Evolutionary conservation across 2,888 invertebrate genomes (phyloP).

Genomic region (Callosobruchus maculatus): DNA sequence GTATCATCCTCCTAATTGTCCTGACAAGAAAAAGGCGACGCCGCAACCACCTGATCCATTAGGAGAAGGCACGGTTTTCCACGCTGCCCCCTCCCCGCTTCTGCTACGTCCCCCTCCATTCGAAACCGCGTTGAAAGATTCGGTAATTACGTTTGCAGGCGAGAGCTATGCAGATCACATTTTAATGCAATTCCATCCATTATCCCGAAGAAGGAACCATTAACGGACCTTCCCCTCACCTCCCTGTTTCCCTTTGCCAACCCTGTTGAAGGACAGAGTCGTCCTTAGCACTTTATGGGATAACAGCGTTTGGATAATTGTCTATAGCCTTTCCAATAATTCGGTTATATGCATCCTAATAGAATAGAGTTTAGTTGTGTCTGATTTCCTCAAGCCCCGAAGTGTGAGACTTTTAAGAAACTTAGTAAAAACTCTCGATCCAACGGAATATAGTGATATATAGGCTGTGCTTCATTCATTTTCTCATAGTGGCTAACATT

Average conservation of each 20-base stretch:
- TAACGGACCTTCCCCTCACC: constrained; percentile 46
- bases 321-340: no score
- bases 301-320: no score
- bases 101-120: constrained; percentile 24
- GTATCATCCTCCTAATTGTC: constrained; percentile 37
- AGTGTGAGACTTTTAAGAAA: no score
- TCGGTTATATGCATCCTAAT: no score
- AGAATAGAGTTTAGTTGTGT: no score
- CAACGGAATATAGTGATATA: no score
- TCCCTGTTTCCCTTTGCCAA: background rate
- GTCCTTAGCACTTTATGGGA: background rate
- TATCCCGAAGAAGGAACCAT: constrained; percentile 50
- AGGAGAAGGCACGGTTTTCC: constrained; percentile 23
- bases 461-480: no score
- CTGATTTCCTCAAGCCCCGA: no score
- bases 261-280: background rate
- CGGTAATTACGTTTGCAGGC: constrained; percentile 45
- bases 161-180: constrained; percentile 53
- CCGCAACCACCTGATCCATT: constrained; percentile 43
- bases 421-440: no score
- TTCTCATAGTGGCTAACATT: no score
- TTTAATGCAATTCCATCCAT: constrained; percentile 55
- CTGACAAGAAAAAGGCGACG: constrained; percentile 41
- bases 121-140: constrained; percentile 42
- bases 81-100: constrained; percentile 14